Evolutionary conservation across 2,888 invertebrate genomes (phyloP).

Genomic region (Colostygia pectinataria): DNA sequence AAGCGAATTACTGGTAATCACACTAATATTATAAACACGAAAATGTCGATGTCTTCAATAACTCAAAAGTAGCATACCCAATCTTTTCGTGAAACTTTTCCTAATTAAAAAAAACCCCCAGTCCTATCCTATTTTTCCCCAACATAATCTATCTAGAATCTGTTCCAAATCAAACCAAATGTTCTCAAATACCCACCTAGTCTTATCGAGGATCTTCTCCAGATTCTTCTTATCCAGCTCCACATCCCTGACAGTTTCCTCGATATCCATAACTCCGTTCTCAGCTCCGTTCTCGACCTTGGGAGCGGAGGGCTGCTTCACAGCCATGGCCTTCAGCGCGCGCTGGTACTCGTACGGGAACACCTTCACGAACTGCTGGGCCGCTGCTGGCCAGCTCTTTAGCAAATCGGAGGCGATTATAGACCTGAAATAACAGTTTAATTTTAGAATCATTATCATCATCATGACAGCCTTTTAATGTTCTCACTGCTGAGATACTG

Average conservation of each 20-base stretch:
- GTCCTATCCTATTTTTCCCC: too few species aligned
- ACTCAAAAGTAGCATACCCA: too few species aligned
- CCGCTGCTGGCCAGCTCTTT: slow-evolving; percentile 89
- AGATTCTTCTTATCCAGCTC: slow-evolving; percentile 90
- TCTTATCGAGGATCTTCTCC: slow-evolving; percentile 92
- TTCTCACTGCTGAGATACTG: too few species aligned
- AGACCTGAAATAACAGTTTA: slow-evolving; percentile 83
- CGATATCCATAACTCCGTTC: slow-evolving; percentile 89
- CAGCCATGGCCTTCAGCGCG: slow-evolving; percentile 87
- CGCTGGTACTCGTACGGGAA: slow-evolving; percentile 98
- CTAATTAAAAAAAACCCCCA: too few species aligned
- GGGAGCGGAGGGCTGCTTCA: slow-evolving; percentile 42
- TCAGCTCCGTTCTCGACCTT: slow-evolving; percentile 58
- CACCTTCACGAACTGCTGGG: slow-evolving; percentile 94
- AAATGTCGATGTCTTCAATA: too few species aligned
- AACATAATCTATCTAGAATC: too few species aligned
- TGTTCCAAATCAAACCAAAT: neutral
- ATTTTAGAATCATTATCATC: too few species aligned
- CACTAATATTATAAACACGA: too few species aligned
- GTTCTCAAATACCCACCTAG: slow-evolving; percentile 81
- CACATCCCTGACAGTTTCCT: slow-evolving; percentile 92
- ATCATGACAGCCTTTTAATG: too few species aligned
- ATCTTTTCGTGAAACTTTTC: too few species aligned
- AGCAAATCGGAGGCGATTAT: slow-evolving; percentile 91
- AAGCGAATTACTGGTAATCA: too few species aligned